Evolutionary conservation across 2,888 invertebrate genomes (phyloP), one percentile per base, ranked within the genome.

Genomic region (Oxycera nigricornis): DNA sequence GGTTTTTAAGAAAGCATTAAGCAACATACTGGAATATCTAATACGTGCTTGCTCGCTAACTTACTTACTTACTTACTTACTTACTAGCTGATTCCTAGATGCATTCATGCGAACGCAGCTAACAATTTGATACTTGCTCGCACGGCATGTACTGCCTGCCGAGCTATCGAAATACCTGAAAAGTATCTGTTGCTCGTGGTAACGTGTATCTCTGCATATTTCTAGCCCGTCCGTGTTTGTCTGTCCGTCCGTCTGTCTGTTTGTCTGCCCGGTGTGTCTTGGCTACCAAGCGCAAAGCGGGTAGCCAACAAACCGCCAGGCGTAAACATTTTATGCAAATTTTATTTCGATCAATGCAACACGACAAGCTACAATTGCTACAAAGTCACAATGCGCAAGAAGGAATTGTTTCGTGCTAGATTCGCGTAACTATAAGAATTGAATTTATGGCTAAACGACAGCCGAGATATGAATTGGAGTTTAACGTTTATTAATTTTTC

Each of bases 261-360:
- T 55, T 55, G 24, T 24, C 61, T 30, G 17, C 3, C 6, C 26
- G 17, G 59, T 17, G 20, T 22, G 39, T 65, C 41, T 65, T n/a
- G n/a, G 41, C 65, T 65, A 41, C 20, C 65, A 41, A 24, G 65
- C 14, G 39, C 65, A 35, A 41, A 65, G 0, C 39, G 22, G 11
- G 24, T 39, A 73, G 61, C 17, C 55, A n/a, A 50, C 67, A 22
- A 52, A 72, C 41, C 46, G 72, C 70, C 70, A 70, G 70, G 70
- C 70, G 70, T 52, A 70, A 68, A 70, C 70, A 70, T 70, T 50
- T 74, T 76, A 76, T 76, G 76, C 74, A 76, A 76, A 76, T 76
- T 76, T 76, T 65, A 39, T 65, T 65, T 65, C 65, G 65, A 65
- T 65, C 65, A 65, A 24, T 65, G 41, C 41, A n/a, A 65, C 65